Base-by-base conservation (phyloP, 2,888 invertebrate genomes). In the Magallana nippona region DNA sequence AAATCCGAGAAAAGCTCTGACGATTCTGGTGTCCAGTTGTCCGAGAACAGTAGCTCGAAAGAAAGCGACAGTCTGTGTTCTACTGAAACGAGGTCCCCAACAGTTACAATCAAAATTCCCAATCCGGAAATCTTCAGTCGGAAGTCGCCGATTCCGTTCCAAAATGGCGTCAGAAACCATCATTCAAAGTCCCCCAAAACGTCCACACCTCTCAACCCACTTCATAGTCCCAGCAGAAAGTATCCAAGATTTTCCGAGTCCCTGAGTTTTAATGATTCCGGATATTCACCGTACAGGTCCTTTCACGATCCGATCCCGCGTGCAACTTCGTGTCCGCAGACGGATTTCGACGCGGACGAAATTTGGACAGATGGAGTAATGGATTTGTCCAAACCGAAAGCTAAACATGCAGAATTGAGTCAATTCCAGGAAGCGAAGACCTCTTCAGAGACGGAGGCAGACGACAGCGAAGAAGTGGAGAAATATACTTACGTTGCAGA, bases 301-400 rank as follows among this genome's bases (percentile, higher is more conserved):
- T 44, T 81, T 44, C 63, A 63, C n/a, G 62, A 81, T 55, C 62
- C 81, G 17, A 44, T 60, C n/a, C 32, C 63, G 44, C 81, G 62
- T n/a, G 55, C 63, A 11, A 62, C 81, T 17, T 60, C 81, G 5
- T 81, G 60, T 55, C 44, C 44, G 10, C 55, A 56, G 57, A 57
- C 55, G 17, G 81, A 81, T 44, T 44, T 55, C 13, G 81, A 81
- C 55, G 44, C 81, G 44, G 81, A 81, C 10, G 81, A 81, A n/a
- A 60, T 81, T n/a, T 81, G 81, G 81, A 81, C 58, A 10, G 81
- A 81, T 1, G 62, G 63, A 32, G 81, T 57, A 8, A 63, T 81
- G 32, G 81, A 81, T 19, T 32, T 81, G 32, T 62, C 62, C 1
- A 81, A 81, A 62, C 81, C 81, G 1, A 81, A 81, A 81, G 19